Evolutionary conservation across 2,797 vertebrate genomes (phyloP).

Genomic region (Orestias chungarensis): DNA sequence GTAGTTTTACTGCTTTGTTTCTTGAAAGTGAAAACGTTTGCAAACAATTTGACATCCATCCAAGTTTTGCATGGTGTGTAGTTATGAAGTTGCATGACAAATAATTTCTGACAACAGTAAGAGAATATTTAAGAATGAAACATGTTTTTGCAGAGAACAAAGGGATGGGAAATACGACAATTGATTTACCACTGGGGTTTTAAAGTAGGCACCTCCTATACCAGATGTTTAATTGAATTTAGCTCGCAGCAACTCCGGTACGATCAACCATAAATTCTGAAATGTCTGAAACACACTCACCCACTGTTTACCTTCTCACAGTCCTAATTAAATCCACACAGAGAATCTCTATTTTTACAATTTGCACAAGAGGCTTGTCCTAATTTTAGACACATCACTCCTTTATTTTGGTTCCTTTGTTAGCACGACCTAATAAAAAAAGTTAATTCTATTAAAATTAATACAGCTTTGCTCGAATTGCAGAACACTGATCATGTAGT

Average conservation of each 20-base stretch:
- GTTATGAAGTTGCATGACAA: not conserved
- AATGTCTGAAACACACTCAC: slow-evolving; percentile 21
- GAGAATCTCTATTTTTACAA: slow-evolving; percentile 12
- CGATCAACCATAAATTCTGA: slow-evolving; percentile 38
- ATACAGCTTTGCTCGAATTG: not conserved
- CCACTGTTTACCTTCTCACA: slow-evolving; percentile 28
- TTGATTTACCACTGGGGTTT: slow-evolving; percentile 37
- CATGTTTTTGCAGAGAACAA: slow-evolving; percentile 13
- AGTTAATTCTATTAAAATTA: not conserved
- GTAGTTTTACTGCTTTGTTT: not conserved
- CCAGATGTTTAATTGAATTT: slow-evolving; percentile 57
- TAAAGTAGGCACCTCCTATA: slow-evolving; percentile 46
- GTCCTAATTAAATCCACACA: slow-evolving; percentile 48
- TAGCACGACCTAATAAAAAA: slow-evolving; percentile 1
- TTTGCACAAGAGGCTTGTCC: slow-evolving; percentile 16
- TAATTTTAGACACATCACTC: slow-evolving; percentile 30
- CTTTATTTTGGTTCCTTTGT: slow-evolving; percentile 12
- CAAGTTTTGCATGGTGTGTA: not conserved
- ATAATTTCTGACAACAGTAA: slow-evolving; percentile 6
- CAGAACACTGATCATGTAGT: not conserved
- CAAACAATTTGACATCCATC: too few species aligned
- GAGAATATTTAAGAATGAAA: slow-evolving; percentile 1
- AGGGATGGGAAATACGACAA: slow-evolving; percentile 26
- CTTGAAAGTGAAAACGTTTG: not conserved
- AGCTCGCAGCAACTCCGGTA: slow-evolving; percentile 37